Conservation (phyloP, 1,140 invertebrate species). For the Lepidotrigona ventralis region DNA sequence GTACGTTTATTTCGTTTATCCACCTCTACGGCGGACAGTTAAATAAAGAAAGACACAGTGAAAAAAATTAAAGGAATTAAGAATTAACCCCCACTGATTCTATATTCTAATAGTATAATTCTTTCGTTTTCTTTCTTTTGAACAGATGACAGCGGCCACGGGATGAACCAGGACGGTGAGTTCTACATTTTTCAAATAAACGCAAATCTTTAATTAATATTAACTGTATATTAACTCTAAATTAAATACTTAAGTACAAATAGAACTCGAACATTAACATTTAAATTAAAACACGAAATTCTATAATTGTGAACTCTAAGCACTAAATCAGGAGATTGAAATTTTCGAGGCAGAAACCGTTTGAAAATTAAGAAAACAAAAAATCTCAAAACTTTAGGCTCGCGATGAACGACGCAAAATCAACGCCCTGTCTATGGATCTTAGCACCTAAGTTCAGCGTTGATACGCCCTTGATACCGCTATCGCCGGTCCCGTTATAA, state of each 20-base stretch:
- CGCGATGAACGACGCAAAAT: neutral
- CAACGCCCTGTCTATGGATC: neutral
- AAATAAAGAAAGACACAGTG: neutral
- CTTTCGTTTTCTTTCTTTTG: constrained; percentile 64
- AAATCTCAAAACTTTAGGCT: neutral
- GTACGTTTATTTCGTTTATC: neutral
- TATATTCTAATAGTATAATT: constrained; percentile 15
- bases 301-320: neutral
- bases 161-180: constrained; percentile 79
- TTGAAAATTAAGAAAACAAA: neutral
- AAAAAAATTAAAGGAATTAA: neutral
- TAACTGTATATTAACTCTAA: too few relatives aligned
- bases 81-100: neutral
- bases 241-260: too few relatives aligned
- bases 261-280: neutral
- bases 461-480: constrained; percentile 42
- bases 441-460: neutral
- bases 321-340: neutral
- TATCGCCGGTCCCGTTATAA: constrained; percentile 58
- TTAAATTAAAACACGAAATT: neutral
- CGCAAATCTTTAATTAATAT: neutral
- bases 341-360: neutral
- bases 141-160: constrained; percentile 76
- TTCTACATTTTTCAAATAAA: constrained; percentile 33
- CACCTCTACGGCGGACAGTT: neutral